phyloP scores from a whole-genome alignment of 2,113 vertebrate species.

The Chroicocephalus ridibundus region DNA sequence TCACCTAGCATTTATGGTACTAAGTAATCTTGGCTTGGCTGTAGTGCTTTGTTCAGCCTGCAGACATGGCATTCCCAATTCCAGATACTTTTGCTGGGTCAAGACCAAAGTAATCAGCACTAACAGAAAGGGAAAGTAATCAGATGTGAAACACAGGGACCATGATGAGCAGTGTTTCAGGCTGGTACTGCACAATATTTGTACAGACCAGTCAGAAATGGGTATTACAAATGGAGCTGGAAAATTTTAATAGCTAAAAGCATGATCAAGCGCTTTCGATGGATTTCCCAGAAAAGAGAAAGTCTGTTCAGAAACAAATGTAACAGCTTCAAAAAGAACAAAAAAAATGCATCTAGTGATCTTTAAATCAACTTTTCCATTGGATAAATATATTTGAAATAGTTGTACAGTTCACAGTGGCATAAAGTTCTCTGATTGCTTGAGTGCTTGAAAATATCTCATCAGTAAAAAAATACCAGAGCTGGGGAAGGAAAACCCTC shows the following conservation, averaged over 20 bases:
- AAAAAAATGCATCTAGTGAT: constrained; percentile 40
- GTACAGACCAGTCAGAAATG: constrained; percentile 11
- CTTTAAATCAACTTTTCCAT: constrained; percentile 62
- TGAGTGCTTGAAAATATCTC: constrained; percentile 76
- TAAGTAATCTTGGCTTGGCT: constrained; percentile 4
- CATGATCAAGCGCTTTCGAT: not conserved
- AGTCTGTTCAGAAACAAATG: constrained; percentile 42
- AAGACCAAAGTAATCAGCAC: constrained; percentile 24
- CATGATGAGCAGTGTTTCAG: not conserved
- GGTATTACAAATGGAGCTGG: constrained; percentile 8
- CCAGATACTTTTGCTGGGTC: constrained; percentile 8
- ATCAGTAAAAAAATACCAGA: constrained; percentile 84
- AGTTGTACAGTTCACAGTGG: constrained; percentile 69
- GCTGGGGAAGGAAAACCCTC: constrained; percentile 75
- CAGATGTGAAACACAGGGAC: constrained; percentile 24
- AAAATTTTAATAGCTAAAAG: constrained; percentile 10
- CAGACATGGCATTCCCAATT: constrained; percentile 46
- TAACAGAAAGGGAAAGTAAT: constrained; percentile 10
- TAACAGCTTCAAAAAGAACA: constrained; percentile 24
- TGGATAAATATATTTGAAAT: constrained; percentile 78
- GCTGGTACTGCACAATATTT: not conserved
- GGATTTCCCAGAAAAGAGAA: not conserved
- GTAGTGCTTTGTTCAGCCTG: constrained; percentile 9
- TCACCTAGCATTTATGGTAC: not conserved
- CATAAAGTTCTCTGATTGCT: constrained; percentile 74